These are phyloP conservation scores for Cephus pygmeus DNA, from an alignment of 2,888 invertebrate genomes.

Conservation along the genomic window DNA sequence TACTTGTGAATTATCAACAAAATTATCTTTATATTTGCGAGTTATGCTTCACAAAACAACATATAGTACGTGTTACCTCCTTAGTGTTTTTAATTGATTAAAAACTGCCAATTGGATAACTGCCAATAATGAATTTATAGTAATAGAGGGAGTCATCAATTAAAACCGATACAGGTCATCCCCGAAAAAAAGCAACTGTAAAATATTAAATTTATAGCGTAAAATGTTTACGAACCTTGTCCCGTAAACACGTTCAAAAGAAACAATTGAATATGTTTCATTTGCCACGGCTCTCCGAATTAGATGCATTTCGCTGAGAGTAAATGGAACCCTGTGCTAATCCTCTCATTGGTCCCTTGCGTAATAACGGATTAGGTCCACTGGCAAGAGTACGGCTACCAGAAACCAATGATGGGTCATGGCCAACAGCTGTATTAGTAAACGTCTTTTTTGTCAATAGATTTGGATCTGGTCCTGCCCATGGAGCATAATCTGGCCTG, in stretches of 20 bases:
- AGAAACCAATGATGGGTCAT: constrained; percentile 67
- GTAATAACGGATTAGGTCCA: constrained; percentile 75
- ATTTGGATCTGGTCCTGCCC: constrained; percentile 83
- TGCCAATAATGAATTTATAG: no score
- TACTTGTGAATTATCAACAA: no score
- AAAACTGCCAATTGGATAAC: no score
- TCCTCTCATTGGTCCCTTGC: constrained; percentile 79
- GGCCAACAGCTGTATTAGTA: constrained; percentile 64
- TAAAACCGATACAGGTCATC: not conserved
- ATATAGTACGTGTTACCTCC: no score
- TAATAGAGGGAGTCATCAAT: not conserved
- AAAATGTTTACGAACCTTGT: no score
- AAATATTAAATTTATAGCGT: not conserved
- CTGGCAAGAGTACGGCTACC: constrained; percentile 66
- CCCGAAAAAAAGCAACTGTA: not conserved
- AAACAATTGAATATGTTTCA: constrained; percentile 63
- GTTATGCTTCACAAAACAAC: no score
- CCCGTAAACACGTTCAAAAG: constrained; percentile 26
- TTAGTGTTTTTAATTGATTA: no score
- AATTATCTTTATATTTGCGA: no score
- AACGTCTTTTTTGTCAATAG: constrained; percentile 63
- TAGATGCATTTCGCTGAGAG: constrained; percentile 71
- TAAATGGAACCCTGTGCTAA: constrained; percentile 85
- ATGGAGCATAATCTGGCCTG: constrained; percentile 85
- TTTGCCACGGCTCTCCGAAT: constrained; percentile 68